Base-by-base conservation (phyloP, 2,797 vertebrate genomes). In the Cossypha caffra region DNA sequence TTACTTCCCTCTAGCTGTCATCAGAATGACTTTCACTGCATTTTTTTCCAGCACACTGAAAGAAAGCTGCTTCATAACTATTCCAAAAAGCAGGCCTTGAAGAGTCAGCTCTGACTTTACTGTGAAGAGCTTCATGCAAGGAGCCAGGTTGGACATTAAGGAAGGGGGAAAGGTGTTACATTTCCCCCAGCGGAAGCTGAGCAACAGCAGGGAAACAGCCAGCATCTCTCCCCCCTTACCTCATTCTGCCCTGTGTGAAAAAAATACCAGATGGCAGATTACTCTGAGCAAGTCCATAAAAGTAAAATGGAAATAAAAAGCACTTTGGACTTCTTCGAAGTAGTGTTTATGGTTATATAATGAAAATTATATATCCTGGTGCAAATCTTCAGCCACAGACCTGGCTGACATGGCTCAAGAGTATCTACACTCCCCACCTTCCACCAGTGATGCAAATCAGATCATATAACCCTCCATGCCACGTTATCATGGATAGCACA, bases 1-100 rank as follows among this genome's bases (percentile, higher is more conserved):
- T 43, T 88, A 82, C 45, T 83, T 88, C 54, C 43, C 52, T 93
- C 66, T 71, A 93, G 83, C 67, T 89, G 94, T 91, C 89, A 82
- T 50, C 81, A 83, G 50, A 71, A 85, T 71, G 72, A 86, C 54
- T 61, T 83, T 72, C 62, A 54, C 59, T 47, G 20, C 38, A 26
- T 73, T 91, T 77, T 51, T 82, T 69, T 7, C 16, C 76, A 69
- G 57, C 47, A 74, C 42, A 45, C 58, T 87, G 71, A 57, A 85
- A 95, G 50, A 57, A 92, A 96, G 33, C 88, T 25, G 25, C 45
- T 77, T 45, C 71, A 47, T 16, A 48, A 88, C 88, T 85, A 26
- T 40, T 77, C 48, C 74, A 81, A 84, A 72, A 78, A 72, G 50
- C 28, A 74, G 69, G 62, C 62, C 88, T 75, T n/a, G 23, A 90